These are phyloP conservation scores for Cephalophus harveyi DNA, from an alignment of 2,113 vertebrate species.

Conservation along the genomic window DNA sequence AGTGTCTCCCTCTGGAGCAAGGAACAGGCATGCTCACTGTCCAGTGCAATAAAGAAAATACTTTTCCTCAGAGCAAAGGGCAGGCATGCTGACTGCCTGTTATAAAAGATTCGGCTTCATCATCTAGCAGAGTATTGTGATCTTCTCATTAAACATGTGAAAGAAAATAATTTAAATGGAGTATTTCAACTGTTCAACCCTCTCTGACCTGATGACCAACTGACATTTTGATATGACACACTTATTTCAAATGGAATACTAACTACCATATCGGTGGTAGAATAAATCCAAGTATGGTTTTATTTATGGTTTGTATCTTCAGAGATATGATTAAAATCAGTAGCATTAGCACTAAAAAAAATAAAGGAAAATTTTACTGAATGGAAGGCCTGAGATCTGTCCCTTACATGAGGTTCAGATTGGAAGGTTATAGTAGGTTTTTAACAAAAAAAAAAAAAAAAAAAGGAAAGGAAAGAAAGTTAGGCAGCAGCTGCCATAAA, in stretches of 20 bases:
- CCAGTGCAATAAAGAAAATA: background rate
- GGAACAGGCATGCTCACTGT: background rate
- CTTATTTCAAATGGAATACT: background rate
- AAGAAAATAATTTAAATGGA: background rate
- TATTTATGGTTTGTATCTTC: background rate
- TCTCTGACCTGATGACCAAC: background rate
- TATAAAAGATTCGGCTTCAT: background rate
- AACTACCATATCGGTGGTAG: background rate
- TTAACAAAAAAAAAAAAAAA: background rate
- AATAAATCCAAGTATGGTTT: background rate
- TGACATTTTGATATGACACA: background rate
- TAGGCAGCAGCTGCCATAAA: background rate
- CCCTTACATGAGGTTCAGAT: background rate
- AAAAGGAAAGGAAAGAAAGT: background rate
- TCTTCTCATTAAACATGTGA: background rate
- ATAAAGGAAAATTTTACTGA: background rate
- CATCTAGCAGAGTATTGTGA: background rate
- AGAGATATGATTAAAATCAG: background rate
- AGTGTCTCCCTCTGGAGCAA: background rate
- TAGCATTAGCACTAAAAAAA: background rate
- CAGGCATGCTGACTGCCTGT: background rate
- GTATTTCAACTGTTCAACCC: background rate
- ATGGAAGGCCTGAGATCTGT: constrained; percentile 3
- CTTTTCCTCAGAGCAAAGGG: background rate
- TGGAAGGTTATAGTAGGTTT: background rate